phyloP scores from a whole-genome alignment of 2,888 invertebrate species.

The Apeira syringaria region DNA sequence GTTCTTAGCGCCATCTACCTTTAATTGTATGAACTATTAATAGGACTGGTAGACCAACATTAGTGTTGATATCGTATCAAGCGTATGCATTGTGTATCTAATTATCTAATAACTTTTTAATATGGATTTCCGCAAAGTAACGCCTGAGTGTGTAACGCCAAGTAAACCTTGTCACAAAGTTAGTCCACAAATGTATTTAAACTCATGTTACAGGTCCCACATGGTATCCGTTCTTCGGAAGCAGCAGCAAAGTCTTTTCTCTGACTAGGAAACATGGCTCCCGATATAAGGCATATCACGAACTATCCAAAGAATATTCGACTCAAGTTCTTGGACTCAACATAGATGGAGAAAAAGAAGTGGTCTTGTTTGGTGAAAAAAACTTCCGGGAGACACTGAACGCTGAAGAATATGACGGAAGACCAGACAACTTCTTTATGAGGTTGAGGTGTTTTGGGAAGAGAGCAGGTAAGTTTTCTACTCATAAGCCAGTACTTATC shows the following conservation, averaged over 20 bases:
- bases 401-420: conserved; percentile 82
- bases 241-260: conserved; percentile 12
- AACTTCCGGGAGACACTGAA: conserved; percentile 78
- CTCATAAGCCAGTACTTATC: neutral
- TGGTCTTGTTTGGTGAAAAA: conserved; percentile 78
- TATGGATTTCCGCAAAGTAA: too few species aligned
- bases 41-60: too few species aligned
- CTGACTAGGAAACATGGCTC: conserved; percentile 23
- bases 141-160: too few species aligned
- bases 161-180: too few species aligned
- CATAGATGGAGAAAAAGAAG: conserved; percentile 77
- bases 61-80: too few species aligned
- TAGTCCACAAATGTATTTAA: too few species aligned
- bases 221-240: conserved; percentile 24
- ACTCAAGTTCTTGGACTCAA: conserved; percentile 83
- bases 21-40: too few species aligned
- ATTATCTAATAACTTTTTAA: too few species aligned
- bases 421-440: conserved; percentile 86
- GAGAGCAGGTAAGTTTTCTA: conserved; percentile 68
- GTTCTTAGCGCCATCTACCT: too few species aligned
- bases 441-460: conserved; percentile 82
- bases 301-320: conserved; percentile 64
- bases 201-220: conserved; percentile 16
- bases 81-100: too few species aligned
- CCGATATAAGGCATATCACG: conserved; percentile 78